A percentile compares a stretch with the other conserved stretches of the same genome.
Evolutionary conservation across 2,113 vertebrate genomes (phyloP).

Genomic region (Gambusia affinis): DNA sequence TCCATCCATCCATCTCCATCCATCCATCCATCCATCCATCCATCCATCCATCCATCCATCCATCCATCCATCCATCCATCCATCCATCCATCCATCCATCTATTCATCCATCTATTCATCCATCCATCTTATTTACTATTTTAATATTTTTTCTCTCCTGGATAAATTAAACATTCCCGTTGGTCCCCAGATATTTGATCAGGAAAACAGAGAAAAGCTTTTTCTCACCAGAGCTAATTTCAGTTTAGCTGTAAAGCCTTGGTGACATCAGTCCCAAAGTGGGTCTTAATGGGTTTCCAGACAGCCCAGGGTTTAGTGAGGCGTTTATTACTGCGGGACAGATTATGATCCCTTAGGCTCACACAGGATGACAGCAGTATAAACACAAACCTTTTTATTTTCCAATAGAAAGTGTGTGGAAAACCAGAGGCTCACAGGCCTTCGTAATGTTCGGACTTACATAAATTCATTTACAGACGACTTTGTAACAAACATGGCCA

Average conservation of each 20-base stretch:
- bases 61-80: neutral
- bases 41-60: neutral
- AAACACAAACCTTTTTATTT: neutral
- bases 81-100: neutral
- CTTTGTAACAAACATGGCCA: neutral
- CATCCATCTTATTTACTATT: neutral
- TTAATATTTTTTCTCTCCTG: neutral
- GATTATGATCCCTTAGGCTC: neutral
- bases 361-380: slow-evolving; percentile 8
- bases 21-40: neutral
- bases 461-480: neutral
- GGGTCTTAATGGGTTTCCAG: neutral
- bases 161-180: neutral
- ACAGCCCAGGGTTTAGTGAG: neutral
- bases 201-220: neutral
- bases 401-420: neutral
- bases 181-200: neutral
- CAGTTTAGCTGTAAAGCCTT: neutral
- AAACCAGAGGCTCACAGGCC: neutral
- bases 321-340: neutral
- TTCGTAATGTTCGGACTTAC: neutral
- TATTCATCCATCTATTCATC: too few relatives aligned
- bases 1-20: neutral
- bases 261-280: neutral
- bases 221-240: neutral